phyloP scores from a whole-genome alignment of 2,888 invertebrate genomes.

The Ennomos erosarius region DNA sequence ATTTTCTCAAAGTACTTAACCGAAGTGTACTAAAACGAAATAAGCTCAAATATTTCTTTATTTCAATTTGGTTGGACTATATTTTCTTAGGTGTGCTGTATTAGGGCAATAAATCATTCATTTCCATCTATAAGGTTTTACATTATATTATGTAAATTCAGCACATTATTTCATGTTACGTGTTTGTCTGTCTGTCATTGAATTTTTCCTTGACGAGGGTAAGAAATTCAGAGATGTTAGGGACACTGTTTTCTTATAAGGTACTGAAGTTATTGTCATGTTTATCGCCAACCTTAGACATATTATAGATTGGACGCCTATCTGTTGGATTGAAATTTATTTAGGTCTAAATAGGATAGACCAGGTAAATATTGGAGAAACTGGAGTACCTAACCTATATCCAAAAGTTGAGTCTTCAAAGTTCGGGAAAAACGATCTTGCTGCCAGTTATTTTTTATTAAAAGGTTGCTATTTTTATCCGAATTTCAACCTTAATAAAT shows the following conservation, averaged over 20 bases:
- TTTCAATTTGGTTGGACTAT: conserved; percentile 21
- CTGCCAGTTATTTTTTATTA: conserved; percentile 16
- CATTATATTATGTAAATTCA: conserved; percentile 57
- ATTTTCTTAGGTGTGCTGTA: conserved; percentile 6
- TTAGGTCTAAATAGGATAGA: conserved; percentile 20
- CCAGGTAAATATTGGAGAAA: conserved; percentile 27
- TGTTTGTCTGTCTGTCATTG: conserved; percentile 64
- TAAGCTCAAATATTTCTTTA: conserved; percentile 16
- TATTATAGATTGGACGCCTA: conserved; percentile 33
- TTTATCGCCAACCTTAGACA: conserved; percentile 37
- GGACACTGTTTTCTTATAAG: conserved; percentile 43
- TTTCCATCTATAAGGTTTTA: conserved; percentile 14
- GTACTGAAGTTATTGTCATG: conserved; percentile 43
- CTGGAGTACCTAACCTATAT: conserved; percentile 24
- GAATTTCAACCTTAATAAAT: conserved; percentile 2
- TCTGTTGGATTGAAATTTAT: conserved; percentile 24
- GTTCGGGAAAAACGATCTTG: conserved; percentile 17
- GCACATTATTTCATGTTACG: conserved; percentile 51
- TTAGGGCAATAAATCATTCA: conserved; percentile 13
- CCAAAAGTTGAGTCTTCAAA: conserved; percentile 16
- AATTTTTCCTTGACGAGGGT: conserved; percentile 67
- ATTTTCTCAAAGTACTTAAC: conserved; percentile 28
- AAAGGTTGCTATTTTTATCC: conserved; percentile 7
- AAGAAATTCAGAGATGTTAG: conserved; percentile 48
- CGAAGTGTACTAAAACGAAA: conserved; percentile 18